Evolutionary conservation across 1,140 invertebrate species (phyloP).

Genomic region (Carposina sasakii): DNA sequence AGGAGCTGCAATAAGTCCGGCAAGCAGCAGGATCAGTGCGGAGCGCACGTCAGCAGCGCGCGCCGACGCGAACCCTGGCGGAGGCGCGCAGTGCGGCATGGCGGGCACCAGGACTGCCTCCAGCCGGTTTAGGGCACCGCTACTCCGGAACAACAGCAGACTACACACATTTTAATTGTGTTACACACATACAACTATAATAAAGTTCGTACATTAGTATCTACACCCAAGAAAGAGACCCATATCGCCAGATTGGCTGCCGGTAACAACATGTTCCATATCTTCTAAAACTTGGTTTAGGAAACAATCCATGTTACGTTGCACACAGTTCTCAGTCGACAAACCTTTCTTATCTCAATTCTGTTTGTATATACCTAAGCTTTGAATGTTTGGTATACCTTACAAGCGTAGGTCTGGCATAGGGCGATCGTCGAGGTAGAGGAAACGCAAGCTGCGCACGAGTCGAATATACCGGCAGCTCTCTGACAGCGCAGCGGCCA

Average conservation of each 20-base stretch:
- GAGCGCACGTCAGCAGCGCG: constrained; percentile 54
- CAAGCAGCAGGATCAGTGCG: constrained; percentile 43
- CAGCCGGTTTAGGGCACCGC: constrained; percentile 40
- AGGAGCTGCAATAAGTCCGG: constrained; percentile 36
- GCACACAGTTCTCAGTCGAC: no score
- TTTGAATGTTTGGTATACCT: no score
- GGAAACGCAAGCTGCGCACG: constrained; percentile 54
- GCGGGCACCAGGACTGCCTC: constrained; percentile 46
- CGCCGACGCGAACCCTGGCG: constrained; percentile 53
- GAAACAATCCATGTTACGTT: no score
- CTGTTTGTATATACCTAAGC: no score
- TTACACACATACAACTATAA: no score
- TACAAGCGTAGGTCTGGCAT: constrained; percentile 45
- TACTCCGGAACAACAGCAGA: constrained; percentile 47
- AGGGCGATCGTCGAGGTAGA: constrained; percentile 46
- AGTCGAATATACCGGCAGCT: constrained; percentile 52
- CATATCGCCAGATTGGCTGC: no score
- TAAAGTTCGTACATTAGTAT: no score
- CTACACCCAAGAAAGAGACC: no score
- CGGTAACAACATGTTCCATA: no score
- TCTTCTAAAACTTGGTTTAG: no score
- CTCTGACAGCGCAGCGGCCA: constrained; percentile 49
- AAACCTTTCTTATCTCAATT: no score
- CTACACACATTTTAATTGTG: no score
- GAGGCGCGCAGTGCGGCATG: constrained; percentile 54